Evolutionary conservation across 2,888 invertebrate species (phyloP).

Genomic region (Pediacus dermestoides): DNA sequence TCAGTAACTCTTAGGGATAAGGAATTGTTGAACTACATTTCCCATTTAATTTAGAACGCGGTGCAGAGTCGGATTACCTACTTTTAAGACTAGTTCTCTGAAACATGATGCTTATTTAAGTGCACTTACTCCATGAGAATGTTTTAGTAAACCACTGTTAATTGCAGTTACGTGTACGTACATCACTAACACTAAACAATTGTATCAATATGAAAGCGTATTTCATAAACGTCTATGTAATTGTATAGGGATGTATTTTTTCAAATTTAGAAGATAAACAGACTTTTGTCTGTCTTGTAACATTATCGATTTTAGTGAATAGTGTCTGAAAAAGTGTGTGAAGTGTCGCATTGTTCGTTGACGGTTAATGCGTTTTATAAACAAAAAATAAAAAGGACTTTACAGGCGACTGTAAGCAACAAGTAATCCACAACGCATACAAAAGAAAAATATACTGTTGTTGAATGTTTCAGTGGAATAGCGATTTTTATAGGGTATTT

Average conservation of each 20-base stretch:
- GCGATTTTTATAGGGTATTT: background rate
- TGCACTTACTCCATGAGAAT: constrained; percentile 14
- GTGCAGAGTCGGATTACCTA: constrained; percentile 23
- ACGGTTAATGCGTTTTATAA: no score
- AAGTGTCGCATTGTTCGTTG: no score
- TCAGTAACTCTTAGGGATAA: constrained; percentile 18
- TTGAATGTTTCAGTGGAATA: no score
- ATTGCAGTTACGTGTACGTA: constrained; percentile 14
- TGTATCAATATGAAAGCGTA: background rate
- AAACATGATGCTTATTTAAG: constrained; percentile 23
- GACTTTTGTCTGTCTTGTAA: no score
- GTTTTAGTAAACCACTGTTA: constrained; percentile 14
- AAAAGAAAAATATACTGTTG: no score
- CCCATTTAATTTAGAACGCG: constrained; percentile 23
- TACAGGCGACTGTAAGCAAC: no score
- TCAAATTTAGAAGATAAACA: background rate
- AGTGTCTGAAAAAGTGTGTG: no score
- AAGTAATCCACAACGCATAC: no score
- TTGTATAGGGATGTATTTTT: background rate
- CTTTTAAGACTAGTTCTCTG: constrained; percentile 22
- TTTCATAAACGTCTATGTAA: background rate
- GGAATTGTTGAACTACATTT: constrained; percentile 23
- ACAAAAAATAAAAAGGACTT: background rate
- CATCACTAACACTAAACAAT: background rate
- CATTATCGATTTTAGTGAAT: no score